phyloP scores from a whole-genome alignment of 2,113 vertebrate genomes.

The Apaloderma vittatum region DNA sequence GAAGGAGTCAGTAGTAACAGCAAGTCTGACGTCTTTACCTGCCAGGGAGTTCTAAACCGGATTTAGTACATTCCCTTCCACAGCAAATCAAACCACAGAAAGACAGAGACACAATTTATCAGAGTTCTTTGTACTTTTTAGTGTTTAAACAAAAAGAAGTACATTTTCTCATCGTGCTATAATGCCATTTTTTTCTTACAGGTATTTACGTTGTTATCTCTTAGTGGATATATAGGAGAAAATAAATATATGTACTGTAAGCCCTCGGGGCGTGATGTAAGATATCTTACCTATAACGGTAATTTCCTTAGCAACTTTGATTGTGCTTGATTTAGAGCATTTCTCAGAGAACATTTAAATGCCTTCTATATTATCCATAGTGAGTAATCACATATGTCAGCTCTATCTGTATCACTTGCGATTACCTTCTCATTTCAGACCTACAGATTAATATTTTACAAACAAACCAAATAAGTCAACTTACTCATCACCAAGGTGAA shows the following conservation, averaged over 20 bases:
- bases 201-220: background rate
- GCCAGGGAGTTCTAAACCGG: background rate
- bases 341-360: constrained; percentile 40
- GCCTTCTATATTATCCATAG: constrained; percentile 15
- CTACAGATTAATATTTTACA: background rate
- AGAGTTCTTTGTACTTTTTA: background rate
- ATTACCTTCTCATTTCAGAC: constrained; percentile 20
- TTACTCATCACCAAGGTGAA: background rate
- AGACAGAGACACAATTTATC: background rate
- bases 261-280: background rate
- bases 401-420: background rate
- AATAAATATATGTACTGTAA: background rate
- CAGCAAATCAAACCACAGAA: background rate
- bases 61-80: background rate
- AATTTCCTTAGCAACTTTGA: constrained; percentile 39
- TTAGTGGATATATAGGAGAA: background rate
- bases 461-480: background rate
- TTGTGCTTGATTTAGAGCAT: constrained; percentile 24
- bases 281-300: background rate
- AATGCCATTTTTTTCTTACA: background rate
- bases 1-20: background rate
- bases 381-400: constrained; percentile 52
- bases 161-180: accelerated
- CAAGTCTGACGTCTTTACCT: background rate
- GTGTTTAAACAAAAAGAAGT: background rate